Conservation (phyloP, 2,888 invertebrate genomes). For the Dasysyrphus tricinctus region DNA sequence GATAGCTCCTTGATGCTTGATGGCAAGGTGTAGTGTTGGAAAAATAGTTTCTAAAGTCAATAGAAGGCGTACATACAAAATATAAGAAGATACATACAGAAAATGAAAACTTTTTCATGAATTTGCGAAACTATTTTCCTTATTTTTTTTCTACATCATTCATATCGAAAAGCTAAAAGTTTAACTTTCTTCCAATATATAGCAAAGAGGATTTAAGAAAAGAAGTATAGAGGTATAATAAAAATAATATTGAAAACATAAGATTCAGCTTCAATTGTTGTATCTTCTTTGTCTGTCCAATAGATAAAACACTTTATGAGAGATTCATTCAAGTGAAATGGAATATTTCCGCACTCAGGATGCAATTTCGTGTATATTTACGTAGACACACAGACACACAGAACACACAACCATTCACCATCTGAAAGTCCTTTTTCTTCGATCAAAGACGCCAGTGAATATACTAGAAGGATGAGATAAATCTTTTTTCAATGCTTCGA, state of each 20-base stretch:
- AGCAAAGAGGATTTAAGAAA: conserved; percentile 2
- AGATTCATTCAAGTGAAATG: conserved; percentile 62
- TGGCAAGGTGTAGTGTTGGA: neutral
- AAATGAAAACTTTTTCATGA: conserved; percentile 60
- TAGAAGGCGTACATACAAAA: neutral
- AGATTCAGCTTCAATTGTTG: conserved; percentile 61
- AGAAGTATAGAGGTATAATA: neutral
- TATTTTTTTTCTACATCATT: neutral
- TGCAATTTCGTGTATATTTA: conserved; percentile 64
- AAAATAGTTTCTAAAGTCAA: conserved; percentile 56
- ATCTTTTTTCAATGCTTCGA: conserved; percentile 54
- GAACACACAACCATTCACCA: conserved; percentile 1
- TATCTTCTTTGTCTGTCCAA: conserved; percentile 62
- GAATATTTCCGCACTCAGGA: conserved; percentile 70
- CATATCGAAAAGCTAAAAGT: conserved; percentile 18
- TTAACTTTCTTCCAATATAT: conserved; percentile 10
- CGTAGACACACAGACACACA: neutral
- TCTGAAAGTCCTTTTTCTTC: conserved; percentile 4
- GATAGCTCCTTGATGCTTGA: neutral
- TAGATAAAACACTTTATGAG: conserved; percentile 70
- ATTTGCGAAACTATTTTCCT: conserved; percentile 52
- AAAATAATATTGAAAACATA: conserved; percentile 43
- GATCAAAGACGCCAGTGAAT: conserved; percentile 21
- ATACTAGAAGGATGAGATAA: neutral
- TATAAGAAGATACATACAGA: neutral